Percentiles rank a stretch among this genome's conserved stretches.
Conservation (phyloP, 2,888 invertebrate species). For the Apamea epomidion region DNA sequence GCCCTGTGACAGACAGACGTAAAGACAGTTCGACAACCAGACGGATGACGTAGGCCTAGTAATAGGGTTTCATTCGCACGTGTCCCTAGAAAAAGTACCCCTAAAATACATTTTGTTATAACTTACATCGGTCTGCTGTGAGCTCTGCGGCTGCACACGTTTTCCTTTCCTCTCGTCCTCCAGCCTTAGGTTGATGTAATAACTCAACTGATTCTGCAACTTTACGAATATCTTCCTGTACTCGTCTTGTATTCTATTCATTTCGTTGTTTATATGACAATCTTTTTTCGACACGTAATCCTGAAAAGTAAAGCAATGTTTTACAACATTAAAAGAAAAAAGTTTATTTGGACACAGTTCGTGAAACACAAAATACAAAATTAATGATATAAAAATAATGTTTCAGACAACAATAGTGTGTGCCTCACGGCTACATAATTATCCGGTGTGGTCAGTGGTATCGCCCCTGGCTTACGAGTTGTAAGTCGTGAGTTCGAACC, state of each 20-base stretch:
- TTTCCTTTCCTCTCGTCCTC: conserved; percentile 82
- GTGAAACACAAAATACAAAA: too few relatives aligned
- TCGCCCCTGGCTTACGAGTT: too few relatives aligned
- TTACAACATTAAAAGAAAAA: too few relatives aligned
- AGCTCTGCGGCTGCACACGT: conserved; percentile 63
- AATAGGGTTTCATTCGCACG: not conserved
- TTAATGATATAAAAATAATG: too few relatives aligned
- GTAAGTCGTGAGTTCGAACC: too few relatives aligned
- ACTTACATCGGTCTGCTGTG: conserved; percentile 79
- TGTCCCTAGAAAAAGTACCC: not conserved
- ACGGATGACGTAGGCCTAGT: not conserved
- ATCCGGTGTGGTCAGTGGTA: too few relatives aligned
- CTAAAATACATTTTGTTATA: not conserved
- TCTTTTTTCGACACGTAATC: conserved; percentile 92
- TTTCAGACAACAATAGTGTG: too few relatives aligned
- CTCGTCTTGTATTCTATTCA: conserved; percentile 91
- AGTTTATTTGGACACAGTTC: too few relatives aligned
- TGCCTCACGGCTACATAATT: too few relatives aligned
- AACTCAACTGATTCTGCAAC: conserved; percentile 88
- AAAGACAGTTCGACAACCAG: not conserved
- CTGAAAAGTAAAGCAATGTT: conserved; percentile 74
- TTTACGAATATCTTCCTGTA: conserved; percentile 90
- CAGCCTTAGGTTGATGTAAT: conserved; percentile 82
- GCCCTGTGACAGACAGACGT: not conserved
- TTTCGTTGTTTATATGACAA: conserved; percentile 91